A percentile compares a stretch with the other conserved stretches of the same genome.
Conservation (phyloP, 2,797 vertebrate genomes). For the Fistularia commersonii region DNA sequence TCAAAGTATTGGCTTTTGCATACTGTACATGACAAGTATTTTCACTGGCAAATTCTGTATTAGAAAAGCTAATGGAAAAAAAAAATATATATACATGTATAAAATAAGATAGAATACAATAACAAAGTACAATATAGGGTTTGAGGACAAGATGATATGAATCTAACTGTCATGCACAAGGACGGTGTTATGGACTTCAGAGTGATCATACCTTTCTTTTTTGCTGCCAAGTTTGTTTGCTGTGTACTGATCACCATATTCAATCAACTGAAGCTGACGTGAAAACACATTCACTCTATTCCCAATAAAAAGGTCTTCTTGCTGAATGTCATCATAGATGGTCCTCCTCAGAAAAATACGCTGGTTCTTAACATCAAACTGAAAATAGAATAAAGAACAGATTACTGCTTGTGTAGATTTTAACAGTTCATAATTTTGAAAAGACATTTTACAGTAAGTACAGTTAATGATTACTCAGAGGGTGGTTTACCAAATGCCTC, state of each 20-base stretch:
- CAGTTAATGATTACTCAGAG: too few relatives aligned
- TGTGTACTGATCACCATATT: constrained; percentile 92
- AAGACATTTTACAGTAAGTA: too few relatives aligned
- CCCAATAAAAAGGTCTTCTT: constrained; percentile 89
- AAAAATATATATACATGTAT: too few relatives aligned
- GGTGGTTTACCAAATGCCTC: too few relatives aligned
- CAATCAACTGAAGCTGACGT: constrained; percentile 86
- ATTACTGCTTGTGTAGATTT: not conserved
- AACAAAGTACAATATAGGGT: too few relatives aligned
- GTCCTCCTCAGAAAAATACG: constrained; percentile 86
- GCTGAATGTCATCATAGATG: constrained; percentile 78
- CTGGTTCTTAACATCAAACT: constrained; percentile 94
- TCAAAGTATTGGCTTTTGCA: too few relatives aligned
- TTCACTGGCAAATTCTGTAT: too few relatives aligned
- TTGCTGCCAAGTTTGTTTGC: constrained; percentile 88
- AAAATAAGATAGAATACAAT: too few relatives aligned
- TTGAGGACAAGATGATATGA: not conserved
- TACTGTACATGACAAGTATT: too few relatives aligned
- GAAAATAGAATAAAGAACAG: constrained; percentile 1
- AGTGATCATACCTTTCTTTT: constrained; percentile 83
- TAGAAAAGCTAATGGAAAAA: too few relatives aligned
- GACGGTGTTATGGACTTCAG: too few relatives aligned
- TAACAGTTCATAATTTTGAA: too few relatives aligned
- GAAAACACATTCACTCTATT: constrained; percentile 89
- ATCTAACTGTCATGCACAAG: not conserved